A percentile compares a stretch with the other conserved stretches of the same genome.
phyloP scores from a whole-genome alignment of 2,113 vertebrate species.

The Sciurus niger region DNA sequence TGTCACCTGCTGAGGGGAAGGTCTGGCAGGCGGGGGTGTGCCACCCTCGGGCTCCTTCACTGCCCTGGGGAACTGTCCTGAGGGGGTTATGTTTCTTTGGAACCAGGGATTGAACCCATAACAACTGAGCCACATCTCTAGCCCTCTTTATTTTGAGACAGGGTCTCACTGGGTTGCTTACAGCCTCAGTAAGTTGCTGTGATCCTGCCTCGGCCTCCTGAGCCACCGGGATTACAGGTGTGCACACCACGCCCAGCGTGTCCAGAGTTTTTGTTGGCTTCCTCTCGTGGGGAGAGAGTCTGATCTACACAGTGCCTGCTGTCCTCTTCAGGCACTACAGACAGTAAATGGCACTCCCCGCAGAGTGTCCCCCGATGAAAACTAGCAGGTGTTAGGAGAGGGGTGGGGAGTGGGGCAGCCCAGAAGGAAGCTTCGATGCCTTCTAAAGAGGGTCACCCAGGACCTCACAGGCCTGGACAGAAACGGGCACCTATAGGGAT shows the following conservation, averaged over 20 bases:
- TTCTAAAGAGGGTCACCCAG: rapidly evolving
- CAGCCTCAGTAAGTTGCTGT: no score
- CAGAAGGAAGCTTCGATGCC: rapidly evolving
- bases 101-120: no score
- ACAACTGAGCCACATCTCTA: no score
- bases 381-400: not conserved
- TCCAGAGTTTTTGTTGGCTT: not conserved
- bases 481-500: not conserved
- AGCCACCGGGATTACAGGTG: no score
- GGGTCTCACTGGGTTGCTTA: no score
- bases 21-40: rapidly evolving
- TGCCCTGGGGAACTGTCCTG: not conserved
- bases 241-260: no score
- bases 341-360: not conserved
- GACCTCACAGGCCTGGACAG: not conserved
- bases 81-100: no score
- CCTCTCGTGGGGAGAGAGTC: not conserved
- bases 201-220: no score
- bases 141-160: no score
- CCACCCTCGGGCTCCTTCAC: rapidly evolving
- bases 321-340: no score
- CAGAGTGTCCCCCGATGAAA: not conserved
- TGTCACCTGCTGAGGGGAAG: not conserved
- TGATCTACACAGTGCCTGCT: not conserved
- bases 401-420: no score